Evolutionary conservation across 2,888 invertebrate genomes (phyloP), one percentile per base, ranked within the genome.

Genomic region (Pinctada fucata): DNA sequence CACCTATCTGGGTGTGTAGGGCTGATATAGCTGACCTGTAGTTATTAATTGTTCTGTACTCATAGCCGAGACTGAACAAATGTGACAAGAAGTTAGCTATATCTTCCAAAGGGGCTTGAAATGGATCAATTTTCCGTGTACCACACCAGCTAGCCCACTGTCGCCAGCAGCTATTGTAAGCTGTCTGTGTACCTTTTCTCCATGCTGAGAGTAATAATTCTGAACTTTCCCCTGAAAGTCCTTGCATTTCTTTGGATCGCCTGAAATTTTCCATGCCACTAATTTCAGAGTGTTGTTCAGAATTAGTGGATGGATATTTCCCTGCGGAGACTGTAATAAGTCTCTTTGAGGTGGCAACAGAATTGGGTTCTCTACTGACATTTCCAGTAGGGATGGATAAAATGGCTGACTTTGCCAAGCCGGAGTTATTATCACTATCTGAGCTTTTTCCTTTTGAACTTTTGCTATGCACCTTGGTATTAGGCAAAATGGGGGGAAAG

Each of bases 401-500:
- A 66, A 66, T 52, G 58, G 5, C 10, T 10, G 10, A 52, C 58
- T 52, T 58, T 6, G 58, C 51, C 71, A 71, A 2, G 51, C 16
- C 4, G 71, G 71, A 2, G 71, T 71, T 50, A 71, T 50, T 2
- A 51, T 2, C 8, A 71, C 3, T 51, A 51, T 2, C 16, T 1
- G 2, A 1, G 6, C 2, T 2, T n/a, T 13, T 31, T 71, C 58
- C 8, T 52, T 71, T n/a, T 2, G 13, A 8, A 31, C 47, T 58
- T 71, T 71, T 2, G 69, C 49, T 3, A 71, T 13, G 31, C 71
- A 71, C 2, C 51, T 2, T 1, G 3, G 16, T 50, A 71, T 71
- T 16, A 71, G 6, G 16, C 51, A 71, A 51, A 71, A 71, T 51
- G 71, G 50, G 4, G 71, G 71, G 71, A 71, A 71, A n/a, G 71